Conservation (phyloP, 2,888 invertebrate genomes). For the Drosophila vallismaia region DNA sequence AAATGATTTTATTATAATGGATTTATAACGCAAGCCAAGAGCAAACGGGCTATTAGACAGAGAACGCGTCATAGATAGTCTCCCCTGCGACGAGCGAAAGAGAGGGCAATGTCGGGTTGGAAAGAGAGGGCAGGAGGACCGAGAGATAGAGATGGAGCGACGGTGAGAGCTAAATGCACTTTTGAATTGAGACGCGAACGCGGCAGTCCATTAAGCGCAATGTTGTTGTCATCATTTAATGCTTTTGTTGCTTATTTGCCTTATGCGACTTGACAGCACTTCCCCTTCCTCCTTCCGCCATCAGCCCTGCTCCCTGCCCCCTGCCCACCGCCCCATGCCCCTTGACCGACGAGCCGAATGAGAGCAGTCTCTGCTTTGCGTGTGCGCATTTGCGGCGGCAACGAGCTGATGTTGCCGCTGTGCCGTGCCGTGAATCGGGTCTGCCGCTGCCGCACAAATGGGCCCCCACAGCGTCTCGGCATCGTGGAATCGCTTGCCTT, state of each 20-base stretch:
- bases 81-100: constrained; percentile 1
- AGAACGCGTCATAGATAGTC: constrained; percentile 3
- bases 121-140: constrained; percentile 11
- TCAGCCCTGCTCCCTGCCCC: not conserved
- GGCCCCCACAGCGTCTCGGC: constrained; percentile 66
- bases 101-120: constrained; percentile 6
- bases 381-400: constrained; percentile 72
- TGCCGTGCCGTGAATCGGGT: constrained; percentile 20
- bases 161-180: constrained; percentile 58
- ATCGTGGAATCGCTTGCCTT: constrained; percentile 51
- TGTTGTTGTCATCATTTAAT: constrained; percentile 81
- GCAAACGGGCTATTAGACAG: constrained; percentile 59
- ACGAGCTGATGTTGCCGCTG: constrained; percentile 47
- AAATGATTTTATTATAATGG: constrained; percentile 80
- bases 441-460: constrained; percentile 54
- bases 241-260: constrained; percentile 71
- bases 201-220: constrained; percentile 80
- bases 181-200: constrained; percentile 71
- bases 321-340: not conserved
- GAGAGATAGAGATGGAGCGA: constrained; percentile 6
- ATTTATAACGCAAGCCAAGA: constrained; percentile 78
- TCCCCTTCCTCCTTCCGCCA: not conserved
- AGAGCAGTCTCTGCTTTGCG: constrained; percentile 72
- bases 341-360: constrained; percentile 45
- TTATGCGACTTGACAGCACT: constrained; percentile 58